phyloP scores from a whole-genome alignment of 2,113 vertebrate species.

The Andinoacara biseriatus region DNA sequence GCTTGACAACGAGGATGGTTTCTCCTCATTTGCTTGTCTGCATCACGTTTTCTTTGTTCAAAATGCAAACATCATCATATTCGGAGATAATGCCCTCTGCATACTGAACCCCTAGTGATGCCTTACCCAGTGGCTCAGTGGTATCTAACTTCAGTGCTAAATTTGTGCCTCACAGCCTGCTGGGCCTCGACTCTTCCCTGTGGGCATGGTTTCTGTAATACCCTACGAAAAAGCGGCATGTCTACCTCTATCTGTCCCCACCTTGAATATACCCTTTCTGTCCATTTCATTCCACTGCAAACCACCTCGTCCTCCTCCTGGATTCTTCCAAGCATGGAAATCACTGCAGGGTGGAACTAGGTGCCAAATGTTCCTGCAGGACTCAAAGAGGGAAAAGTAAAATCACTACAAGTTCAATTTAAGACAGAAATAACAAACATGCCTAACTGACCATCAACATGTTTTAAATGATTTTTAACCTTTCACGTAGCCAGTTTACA shows the following conservation, averaged over 20 bases:
- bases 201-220: conserved; percentile 1
- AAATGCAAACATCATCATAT: conserved; percentile 21
- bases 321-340: conserved; percentile 23
- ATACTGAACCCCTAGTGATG: conserved; percentile 10
- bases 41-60: neutral
- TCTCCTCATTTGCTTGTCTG: neutral
- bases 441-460: rapidly evolving
- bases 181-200: conserved; percentile 12
- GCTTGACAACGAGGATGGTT: neutral
- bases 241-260: conserved; percentile 24
- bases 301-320: conserved; percentile 9
- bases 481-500: neutral
- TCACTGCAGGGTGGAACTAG: conserved; percentile 13
- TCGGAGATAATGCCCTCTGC: conserved; percentile 7
- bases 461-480: neutral
- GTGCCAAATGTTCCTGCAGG: conserved; percentile 34
- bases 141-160: conserved; percentile 17
- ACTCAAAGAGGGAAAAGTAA: neutral
- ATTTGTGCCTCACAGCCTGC: conserved; percentile 24
- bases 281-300: conserved; percentile 30
- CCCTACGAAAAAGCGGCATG: conserved; percentile 21
- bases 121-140: neutral
- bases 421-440: neutral
- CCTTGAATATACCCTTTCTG: conserved; percentile 23
- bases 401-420: neutral